Percentiles rank a stretch among this genome's conserved stretches.
These are phyloP conservation scores for Palythoa heliodiscus DNA, from an alignment of 92 coral and sea anemone species.

Conservation along the genomic window DNA sequence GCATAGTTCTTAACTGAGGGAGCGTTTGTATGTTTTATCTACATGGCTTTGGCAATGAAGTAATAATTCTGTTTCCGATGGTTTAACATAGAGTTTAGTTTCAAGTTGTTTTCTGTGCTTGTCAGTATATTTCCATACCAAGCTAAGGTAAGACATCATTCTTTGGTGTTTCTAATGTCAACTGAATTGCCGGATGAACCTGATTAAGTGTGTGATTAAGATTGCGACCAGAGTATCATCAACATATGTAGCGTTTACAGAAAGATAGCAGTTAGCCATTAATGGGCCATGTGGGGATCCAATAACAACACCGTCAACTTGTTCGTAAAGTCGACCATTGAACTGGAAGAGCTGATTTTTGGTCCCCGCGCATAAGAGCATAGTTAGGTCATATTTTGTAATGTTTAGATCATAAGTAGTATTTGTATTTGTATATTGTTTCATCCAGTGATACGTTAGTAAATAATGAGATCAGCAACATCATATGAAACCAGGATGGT, in stretches of 20 bases:
- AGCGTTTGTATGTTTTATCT: constrained; percentile 4
- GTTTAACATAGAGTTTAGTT: constrained; percentile 11
- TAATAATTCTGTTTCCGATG: background rate
- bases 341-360: background rate
- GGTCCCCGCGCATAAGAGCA: background rate
- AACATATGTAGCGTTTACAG: background rate
- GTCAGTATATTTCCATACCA: background rate
- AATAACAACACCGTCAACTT: background rate
- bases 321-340: too few relatives aligned
- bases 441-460: constrained; percentile 7
- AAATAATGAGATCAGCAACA: background rate
- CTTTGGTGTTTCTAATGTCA: background rate
- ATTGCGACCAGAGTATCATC: background rate
- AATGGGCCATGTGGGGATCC: background rate
- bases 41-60: constrained; percentile 9
- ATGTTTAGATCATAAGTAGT: background rate
- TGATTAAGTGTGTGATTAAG: background rate
- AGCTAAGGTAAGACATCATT: constrained; percentile 2
- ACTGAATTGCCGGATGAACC: background rate
- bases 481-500: background rate
- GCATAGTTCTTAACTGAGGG: constrained; percentile 19
- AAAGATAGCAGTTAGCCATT: background rate
- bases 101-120: background rate
- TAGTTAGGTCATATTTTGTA: background rate
- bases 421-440: background rate